Conservation (phyloP, 2,113 vertebrate genomes). For the Lagopus muta region DNA sequence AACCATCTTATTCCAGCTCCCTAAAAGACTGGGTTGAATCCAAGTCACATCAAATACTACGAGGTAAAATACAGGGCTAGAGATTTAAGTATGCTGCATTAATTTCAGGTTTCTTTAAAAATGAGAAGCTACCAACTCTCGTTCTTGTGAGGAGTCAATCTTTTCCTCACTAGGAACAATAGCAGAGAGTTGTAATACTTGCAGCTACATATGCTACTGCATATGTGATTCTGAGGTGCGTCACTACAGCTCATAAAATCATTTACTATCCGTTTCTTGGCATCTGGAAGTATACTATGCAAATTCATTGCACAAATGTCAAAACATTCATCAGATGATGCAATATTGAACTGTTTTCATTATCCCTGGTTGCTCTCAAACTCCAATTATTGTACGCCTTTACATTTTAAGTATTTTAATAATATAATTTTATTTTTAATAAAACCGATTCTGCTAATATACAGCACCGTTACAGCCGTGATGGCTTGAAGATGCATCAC, state of each 20-base stretch:
- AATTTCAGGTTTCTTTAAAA: neutral
- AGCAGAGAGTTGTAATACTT: neutral
- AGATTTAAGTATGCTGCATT: neutral
- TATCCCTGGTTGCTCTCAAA: neutral
- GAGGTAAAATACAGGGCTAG: neutral
- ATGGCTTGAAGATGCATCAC: neutral
- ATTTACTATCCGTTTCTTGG: neutral
- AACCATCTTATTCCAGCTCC: neutral
- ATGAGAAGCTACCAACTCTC: neutral
- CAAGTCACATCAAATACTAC: neutral
- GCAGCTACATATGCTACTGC: neutral
- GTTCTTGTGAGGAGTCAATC: neutral
- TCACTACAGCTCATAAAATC: neutral
- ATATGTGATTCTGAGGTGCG: neutral
- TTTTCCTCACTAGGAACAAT: neutral
- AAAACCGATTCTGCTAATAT: neutral
- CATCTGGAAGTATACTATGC: neutral
- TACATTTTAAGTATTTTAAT: neutral
- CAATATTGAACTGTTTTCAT: neutral
- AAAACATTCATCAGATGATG: neutral
- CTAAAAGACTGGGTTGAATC: neutral
- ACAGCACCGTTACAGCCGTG: neutral
- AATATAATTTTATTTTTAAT: no score
- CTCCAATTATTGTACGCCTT: neutral
- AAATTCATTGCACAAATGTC: neutral